These are phyloP conservation scores for Rousettus madagascariensis DNA, from an alignment of 2,797 vertebrate genomes.

Conservation along the genomic window DNA sequence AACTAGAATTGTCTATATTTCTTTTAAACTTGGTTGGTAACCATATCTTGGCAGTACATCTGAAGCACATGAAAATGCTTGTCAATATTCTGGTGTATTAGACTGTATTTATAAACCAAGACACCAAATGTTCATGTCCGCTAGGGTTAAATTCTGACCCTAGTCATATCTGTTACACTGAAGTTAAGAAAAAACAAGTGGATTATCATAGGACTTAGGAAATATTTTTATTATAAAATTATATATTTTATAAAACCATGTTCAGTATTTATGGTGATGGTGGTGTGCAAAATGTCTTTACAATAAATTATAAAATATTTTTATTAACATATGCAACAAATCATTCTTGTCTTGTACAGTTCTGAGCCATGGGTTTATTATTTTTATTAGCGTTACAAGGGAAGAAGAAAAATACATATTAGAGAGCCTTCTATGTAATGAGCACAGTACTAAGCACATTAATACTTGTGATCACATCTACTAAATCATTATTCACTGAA, in stretches of 20 bases:
- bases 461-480: background rate
- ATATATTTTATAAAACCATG: constrained; percentile 47
- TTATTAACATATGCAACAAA: constrained; percentile 25
- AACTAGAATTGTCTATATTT: constrained; percentile 10
- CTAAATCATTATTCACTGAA: background rate
- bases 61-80: background rate
- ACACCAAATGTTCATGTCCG: constrained; percentile 25
- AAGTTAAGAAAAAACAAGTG: constrained; percentile 8
- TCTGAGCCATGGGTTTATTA: background rate
- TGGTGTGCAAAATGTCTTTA: constrained; percentile 38
- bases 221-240: constrained; percentile 59
- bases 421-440: background rate
- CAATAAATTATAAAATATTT: constrained; percentile 61
- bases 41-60: background rate
- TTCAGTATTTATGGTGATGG: constrained; percentile 55
- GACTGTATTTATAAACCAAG: constrained; percentile 29
- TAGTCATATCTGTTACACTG: background rate
- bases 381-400: constrained; percentile 16
- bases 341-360: constrained; percentile 17
- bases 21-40: background rate
- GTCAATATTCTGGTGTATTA: constrained; percentile 4
- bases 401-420: background rate
- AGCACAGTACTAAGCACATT: background rate
- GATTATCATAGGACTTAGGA: constrained; percentile 25
- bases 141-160: background rate